These are phyloP conservation scores for Pseudorasbora parva DNA, from an alignment of 2,113 vertebrate species.

Conservation along the genomic window DNA sequence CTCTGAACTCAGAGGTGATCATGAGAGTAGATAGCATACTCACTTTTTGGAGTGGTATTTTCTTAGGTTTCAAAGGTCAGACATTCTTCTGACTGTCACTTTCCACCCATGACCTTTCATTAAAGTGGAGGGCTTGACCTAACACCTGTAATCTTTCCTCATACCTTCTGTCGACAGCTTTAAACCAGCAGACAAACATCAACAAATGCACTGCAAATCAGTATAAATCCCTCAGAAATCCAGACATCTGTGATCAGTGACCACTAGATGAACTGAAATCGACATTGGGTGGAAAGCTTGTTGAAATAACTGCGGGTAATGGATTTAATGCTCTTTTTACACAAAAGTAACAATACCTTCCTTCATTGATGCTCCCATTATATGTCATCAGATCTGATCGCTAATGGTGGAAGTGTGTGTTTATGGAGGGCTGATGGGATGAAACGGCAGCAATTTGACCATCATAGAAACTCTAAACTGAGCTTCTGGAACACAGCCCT, in stretches of 20 bases:
- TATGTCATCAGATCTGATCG: constrained; percentile 31
- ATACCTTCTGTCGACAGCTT: constrained; percentile 9
- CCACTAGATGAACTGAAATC: neutral
- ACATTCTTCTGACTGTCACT: constrained; percentile 2
- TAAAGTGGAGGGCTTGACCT: constrained; percentile 33
- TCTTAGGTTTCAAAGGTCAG: constrained; percentile 22
- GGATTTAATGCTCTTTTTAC: constrained; percentile 11
- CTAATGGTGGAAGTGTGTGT: constrained; percentile 39
- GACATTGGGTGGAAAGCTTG: neutral
- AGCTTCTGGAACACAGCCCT: neutral
- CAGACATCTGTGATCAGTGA: neutral
- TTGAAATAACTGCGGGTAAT: constrained; percentile 17
- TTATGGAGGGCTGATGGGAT: constrained; percentile 37
- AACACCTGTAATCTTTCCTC: constrained; percentile 29
- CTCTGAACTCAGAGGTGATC: neutral
- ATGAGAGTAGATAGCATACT: neutral
- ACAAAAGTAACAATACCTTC: constrained; percentile 26
- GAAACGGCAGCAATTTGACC: constrained; percentile 37
- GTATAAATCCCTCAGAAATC: neutral
- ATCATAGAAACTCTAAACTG: constrained; percentile 32
- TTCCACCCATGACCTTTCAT: constrained; percentile 25
- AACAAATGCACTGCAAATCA: constrained; percentile 12
- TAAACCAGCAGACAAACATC: constrained; percentile 15
- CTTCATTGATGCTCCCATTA: constrained; percentile 39
- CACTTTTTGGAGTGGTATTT: neutral